Evolutionary conservation across 2,888 invertebrate genomes (phyloP), one percentile per base, ranked within the genome.

Genomic region (Thera obeliscata): DNA sequence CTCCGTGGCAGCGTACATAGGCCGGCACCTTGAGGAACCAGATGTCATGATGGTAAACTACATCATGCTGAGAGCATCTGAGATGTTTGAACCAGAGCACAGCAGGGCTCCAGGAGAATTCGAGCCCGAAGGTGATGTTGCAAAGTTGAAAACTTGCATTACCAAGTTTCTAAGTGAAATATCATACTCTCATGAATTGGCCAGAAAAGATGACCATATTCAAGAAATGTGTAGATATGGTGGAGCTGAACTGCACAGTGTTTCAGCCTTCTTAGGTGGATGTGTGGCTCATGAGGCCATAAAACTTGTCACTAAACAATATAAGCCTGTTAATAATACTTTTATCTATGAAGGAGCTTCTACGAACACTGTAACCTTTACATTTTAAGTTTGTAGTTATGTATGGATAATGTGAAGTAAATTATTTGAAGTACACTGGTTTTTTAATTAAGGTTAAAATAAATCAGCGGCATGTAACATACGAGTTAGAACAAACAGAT

Each of bases 151-250:
- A 93, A 95, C 93, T 61, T 95, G 94, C 77, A 94, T 95, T 33
- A 91, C 93, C 57, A 98, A 97, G 90, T 89, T 99, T 66, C 89
- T 98, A 0, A 95, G 95, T 70, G 98, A 99, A 88, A 97, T 98
- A 96, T 97, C 97, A 3, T 96, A 97, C 81, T 90, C 95, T 63
- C 95, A 96, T 11, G 69, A 69, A 22, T 95, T 96, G 49, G 94
- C 97, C 52, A 63, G 69, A 48, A 97, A 98, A 84, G 99, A 99
- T 89, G 99, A 99, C 87, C 97, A 97, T 81, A 96, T 99, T 43
- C 98, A 99, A 88, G 99, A 99, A 93, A 96, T 99, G 92, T 98
- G 98, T 83, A 95, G 99, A 46, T 99, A 98, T 89, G 99, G 99
- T 9, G 99, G 98, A 8, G 96, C 97, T 8, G 99, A 99, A 89